Base-by-base conservation (phyloP, 1,140 invertebrate species). In the Drosophila kohkoa region DNA sequence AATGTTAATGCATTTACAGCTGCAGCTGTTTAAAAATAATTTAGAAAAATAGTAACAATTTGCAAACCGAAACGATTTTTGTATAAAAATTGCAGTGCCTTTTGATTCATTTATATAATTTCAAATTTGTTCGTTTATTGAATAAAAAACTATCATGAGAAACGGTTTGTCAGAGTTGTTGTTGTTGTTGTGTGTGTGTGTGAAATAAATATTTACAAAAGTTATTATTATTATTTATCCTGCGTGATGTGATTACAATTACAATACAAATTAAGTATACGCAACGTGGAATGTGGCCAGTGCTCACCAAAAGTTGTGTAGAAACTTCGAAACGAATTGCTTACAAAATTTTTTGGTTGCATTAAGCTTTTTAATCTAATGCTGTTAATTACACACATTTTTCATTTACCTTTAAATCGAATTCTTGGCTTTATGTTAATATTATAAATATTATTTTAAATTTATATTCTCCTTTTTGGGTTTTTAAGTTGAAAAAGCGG, bases 181-280 rank as follows among this genome's bases (percentile, higher is more conserved):
- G 10, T 58, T 13, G n/a, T 43, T 3, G 7, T 38, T 38, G 13
- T 45, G 62, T 51, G 16, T 69, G 58, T 79, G 63, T 77, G 55
- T 81, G 75, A 85, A 86, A 85, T 60, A 75, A 86, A 71, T 77
- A 83, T 83, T 74, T 83, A 80, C 82, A 85, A 85, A 85, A 85
- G 81, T 48, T 54, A 52, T 72, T 69, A 45, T 65, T 15, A 38
- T 10, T 10, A 32, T 46, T 51, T 62, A 41, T 65, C 11, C 48
- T 41, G 58, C 28, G 35, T 59, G 30, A 25, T 25, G 28, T 70
- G 11, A 20, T 66, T 51, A 60, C 60, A 69, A 78, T 75, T 38
- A 38, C 35, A 38, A 38, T 70, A 59, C 35, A 83, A 67, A 64
- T 65, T 76, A 65, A 64, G 59, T 77, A 59, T 58, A 74, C 69